These are phyloP conservation scores for Cheumatopsyche charites DNA, from an alignment of 1,140 invertebrate genomes.

Conservation along the genomic window DNA sequence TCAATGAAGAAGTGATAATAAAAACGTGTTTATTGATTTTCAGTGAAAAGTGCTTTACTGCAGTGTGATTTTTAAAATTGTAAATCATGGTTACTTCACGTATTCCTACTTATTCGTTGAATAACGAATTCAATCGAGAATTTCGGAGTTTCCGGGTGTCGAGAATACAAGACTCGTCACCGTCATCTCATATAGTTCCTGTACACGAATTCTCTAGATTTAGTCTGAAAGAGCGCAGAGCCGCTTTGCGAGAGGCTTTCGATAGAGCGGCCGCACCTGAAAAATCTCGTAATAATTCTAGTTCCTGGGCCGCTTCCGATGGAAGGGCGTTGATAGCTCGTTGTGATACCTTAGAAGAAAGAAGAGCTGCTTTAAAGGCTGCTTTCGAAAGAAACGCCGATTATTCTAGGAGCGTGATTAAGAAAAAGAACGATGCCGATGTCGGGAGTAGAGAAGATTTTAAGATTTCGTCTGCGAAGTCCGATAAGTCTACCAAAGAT, in stretches of 20 bases:
- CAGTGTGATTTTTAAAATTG: too few species aligned
- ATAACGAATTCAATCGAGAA: constrained; percentile 63
- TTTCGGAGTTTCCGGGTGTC: constrained; percentile 63
- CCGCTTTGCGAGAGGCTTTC: constrained; percentile 59
- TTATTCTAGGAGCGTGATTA: constrained; percentile 21
- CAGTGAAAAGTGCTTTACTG: too few species aligned
- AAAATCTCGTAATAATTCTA: constrained; percentile 61
- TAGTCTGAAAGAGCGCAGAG: constrained; percentile 59
- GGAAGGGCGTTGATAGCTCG: constrained; percentile 43
- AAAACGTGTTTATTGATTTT: too few species aligned
- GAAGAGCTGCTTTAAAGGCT: constrained; percentile 46
- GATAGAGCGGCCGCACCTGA: constrained; percentile 58
- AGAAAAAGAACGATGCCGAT: constrained; percentile 12
- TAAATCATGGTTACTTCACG: constrained; percentile 60
- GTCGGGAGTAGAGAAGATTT: constrained; percentile 20
- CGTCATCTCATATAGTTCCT: constrained; percentile 59
- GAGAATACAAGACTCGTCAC: constrained; percentile 56
- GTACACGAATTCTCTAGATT: constrained; percentile 61
- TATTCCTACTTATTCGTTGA: constrained; percentile 62
- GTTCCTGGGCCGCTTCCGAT: constrained; percentile 57
- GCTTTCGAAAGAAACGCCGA: constrained; percentile 45
- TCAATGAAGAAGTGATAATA: too few species aligned
- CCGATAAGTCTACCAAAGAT: constrained; percentile 20
- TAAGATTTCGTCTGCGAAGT: constrained; percentile 9
- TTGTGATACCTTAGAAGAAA: constrained; percentile 41